phyloP scores from a whole-genome alignment of 2,113 vertebrate genomes.

The Carassius carassius region DNA sequence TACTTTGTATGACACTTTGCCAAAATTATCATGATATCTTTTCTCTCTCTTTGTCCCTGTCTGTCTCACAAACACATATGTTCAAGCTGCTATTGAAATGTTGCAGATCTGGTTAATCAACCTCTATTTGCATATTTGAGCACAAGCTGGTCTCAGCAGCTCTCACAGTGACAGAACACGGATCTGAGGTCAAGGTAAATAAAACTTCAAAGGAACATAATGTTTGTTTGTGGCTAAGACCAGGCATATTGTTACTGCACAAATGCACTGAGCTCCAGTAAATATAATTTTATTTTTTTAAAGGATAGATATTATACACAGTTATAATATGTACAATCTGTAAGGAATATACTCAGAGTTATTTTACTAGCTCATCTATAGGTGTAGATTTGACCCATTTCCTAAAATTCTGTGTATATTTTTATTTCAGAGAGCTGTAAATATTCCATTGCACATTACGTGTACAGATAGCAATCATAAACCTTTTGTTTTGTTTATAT shows the following conservation, averaged over 20 bases:
- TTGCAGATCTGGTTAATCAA: slow-evolving; percentile 69
- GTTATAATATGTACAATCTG: background rate
- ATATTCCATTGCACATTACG: background rate
- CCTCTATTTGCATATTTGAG: slow-evolving; percentile 66
- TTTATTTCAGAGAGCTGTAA: background rate
- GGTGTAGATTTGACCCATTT: background rate
- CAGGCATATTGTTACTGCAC: background rate
- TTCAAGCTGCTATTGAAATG: slow-evolving; percentile 56
- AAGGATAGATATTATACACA: background rate
- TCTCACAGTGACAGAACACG: background rate
- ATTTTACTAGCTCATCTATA: background rate
- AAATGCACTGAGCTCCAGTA: background rate
- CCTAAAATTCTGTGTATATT: background rate
- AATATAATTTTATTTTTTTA: background rate
- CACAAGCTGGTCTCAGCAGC: slow-evolving; percentile 55
- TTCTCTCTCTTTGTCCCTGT: background rate
- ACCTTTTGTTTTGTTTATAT: background rate
- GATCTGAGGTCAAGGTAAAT: background rate
- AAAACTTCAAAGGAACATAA: background rate
- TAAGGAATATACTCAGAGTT: background rate
- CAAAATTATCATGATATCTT: background rate
- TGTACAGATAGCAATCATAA: background rate
- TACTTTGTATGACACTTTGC: slow-evolving; percentile 31
- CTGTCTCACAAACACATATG: background rate
- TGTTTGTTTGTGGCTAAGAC: background rate